Conservation (phyloP, 2,113 vertebrate species). For the Etheostoma cragini region DNA sequence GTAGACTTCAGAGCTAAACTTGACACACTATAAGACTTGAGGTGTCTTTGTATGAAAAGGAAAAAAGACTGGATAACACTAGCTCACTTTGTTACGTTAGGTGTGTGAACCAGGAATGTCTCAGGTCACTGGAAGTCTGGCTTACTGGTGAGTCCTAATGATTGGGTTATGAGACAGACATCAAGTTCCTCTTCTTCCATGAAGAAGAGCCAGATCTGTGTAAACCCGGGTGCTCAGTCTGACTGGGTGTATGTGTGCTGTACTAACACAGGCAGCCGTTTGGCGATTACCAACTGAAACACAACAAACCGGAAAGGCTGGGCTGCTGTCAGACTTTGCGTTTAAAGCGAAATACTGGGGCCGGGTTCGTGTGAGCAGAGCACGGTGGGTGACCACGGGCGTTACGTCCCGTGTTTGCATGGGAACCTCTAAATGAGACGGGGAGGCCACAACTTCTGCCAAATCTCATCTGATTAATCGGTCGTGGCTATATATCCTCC, state of each 20-base stretch:
- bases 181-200: not conserved
- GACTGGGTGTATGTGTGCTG: not conserved
- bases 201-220: not conserved
- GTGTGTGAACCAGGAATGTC: slow-evolving; percentile 62
- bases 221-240: not conserved
- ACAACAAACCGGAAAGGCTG: slow-evolving; percentile 31
- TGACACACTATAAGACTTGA: slow-evolving; percentile 1
- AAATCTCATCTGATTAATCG: slow-evolving; percentile 59
- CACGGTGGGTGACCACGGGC: slow-evolving; percentile 25
- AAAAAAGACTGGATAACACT: slow-evolving; percentile 51
- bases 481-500: slow-evolving; percentile 16
- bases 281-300: not conserved
- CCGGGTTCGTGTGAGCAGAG: not conserved
- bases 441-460: slow-evolving; percentile 36
- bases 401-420: slow-evolving; percentile 53
- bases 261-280: too few species aligned
- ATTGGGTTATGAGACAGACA: slow-evolving; percentile 20
- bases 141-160: slow-evolving; percentile 21
- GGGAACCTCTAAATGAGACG: slow-evolving; percentile 26
- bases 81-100: slow-evolving; percentile 45
- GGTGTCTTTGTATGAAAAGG: slow-evolving; percentile 23
- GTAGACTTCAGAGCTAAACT: not conserved
- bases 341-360: not conserved
- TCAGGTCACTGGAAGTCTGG: slow-evolving; percentile 58
- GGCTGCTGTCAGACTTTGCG: slow-evolving; percentile 20